Conservation (phyloP, 2,888 invertebrate species). For the Philereme vetulata region DNA sequence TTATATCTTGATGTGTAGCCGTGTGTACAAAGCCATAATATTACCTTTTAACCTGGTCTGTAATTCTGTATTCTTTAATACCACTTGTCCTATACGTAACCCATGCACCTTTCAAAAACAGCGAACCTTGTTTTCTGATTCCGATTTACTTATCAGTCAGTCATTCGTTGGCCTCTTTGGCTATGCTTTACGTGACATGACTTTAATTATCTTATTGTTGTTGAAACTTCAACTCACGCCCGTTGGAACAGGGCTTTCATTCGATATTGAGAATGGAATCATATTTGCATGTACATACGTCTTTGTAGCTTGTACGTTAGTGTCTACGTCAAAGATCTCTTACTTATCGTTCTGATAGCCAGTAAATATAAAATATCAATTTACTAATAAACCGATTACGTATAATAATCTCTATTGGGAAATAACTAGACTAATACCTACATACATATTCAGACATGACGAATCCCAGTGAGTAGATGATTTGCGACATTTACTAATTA, state of each 20-base stretch:
- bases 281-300: constrained; percentile 25
- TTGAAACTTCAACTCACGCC: constrained; percentile 7
- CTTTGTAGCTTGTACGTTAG: constrained; percentile 3
- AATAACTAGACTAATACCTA: neutral
- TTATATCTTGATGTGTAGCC: no score
- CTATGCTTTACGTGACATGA: constrained; percentile 39
- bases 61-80: constrained; percentile 21
- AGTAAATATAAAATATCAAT: neutral
- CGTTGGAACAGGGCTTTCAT: constrained; percentile 1
- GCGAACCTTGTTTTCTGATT: constrained; percentile 61
- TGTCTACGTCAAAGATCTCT: constrained; percentile 6
- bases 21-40: no score
- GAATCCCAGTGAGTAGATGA: neutral
- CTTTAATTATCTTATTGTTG: constrained; percentile 33
- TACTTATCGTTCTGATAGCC: neutral
- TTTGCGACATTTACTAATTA: constrained; percentile 11
- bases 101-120: constrained; percentile 63
- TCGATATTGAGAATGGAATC: neutral
- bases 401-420: neutral
- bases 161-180: constrained; percentile 44
- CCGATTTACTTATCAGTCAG: constrained; percentile 54
- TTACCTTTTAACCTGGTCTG: no score
- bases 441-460: neutral
- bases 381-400: neutral
- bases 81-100: constrained; percentile 46